phyloP scores from a whole-genome alignment of 1,140 invertebrate species.

The Eriocheir sinensis region DNA sequence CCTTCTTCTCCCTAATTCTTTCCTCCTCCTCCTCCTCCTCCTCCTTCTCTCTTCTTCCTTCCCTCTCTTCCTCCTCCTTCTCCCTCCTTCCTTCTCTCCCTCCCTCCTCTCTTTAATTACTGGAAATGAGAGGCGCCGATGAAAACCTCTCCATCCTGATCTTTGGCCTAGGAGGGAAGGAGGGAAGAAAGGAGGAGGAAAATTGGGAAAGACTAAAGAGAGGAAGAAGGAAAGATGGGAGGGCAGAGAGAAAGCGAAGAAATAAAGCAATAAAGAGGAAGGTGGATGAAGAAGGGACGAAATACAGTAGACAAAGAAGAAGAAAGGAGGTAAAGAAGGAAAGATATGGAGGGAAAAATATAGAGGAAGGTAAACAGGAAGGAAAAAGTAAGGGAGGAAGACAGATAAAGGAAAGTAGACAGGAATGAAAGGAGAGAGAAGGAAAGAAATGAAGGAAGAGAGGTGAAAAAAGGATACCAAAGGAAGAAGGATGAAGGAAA shows the following conservation, averaged over 20 bases:
- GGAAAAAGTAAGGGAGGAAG: too few relatives aligned
- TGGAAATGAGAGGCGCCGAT: too few relatives aligned
- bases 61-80: not conserved
- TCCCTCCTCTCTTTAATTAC: not conserved
- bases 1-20: not conserved
- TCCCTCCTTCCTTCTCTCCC: not conserved
- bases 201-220: not conserved
- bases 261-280: not conserved
- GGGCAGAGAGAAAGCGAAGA: not conserved
- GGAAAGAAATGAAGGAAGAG: not conserved
- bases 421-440: not conserved
- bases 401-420: too few relatives aligned
- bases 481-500: not conserved
- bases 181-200: too few relatives aligned
- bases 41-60: not conserved
- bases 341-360: too few relatives aligned
- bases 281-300: not conserved
- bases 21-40: not conserved
- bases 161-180: too few relatives aligned
- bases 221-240: constrained; percentile 19
- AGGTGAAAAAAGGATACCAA: not conserved
- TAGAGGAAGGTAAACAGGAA: too few relatives aligned
- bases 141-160: not conserved
- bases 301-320: not conserved
- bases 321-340: not conserved